Evolutionary conservation across 2,888 invertebrate genomes (phyloP), one percentile per base, ranked within the genome.

Genomic region (Agrotis exclamationis): DNA sequence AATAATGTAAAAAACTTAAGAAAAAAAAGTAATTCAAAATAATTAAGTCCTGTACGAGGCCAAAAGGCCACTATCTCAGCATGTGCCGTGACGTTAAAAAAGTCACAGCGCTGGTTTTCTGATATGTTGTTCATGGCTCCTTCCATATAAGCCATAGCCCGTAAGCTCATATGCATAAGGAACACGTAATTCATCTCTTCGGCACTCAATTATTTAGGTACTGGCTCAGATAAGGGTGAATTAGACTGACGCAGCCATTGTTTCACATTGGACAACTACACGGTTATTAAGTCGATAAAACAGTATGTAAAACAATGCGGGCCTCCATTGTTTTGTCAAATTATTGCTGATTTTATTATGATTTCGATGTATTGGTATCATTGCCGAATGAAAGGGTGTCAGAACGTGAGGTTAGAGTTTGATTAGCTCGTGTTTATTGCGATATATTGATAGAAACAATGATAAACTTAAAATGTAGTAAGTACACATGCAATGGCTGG

Each of bases 311-410:
- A 85, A 85, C 83, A 86, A 90, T 88, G 85, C 87, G 87, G 88
- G 90, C 63, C 45, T 47, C 80, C 72, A 88, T 91, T 90, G 90
- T 91, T 83, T 85, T 81, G 76, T 57, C 73, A 71, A 81, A 85
- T 85, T 80, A 87, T 86, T 85, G 86, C 85, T 82, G 85, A 85
- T 88, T 89, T 90, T 88, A 89, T 89, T 89, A 88, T 87, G 83
- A 80, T 84, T 76, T 62, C 76, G 56, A 82, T 75, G 57, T 79
- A 84, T 79, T 74, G 74, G 56, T 69, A 72, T 70, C 56, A 74
- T 79, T 62, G 59, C 2, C 44, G 28, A 56, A 79, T 64, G 82
- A 48, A 79, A 74, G 60, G 73, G 74, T 63, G 39, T 58, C 58
- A 56, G 65, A 53, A 33, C 20, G 6, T 50, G 48, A 22, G 53